These are phyloP conservation scores for Decapterus maruadsi DNA, from an alignment of 2,797 vertebrate genomes.

Conservation along the genomic window DNA sequence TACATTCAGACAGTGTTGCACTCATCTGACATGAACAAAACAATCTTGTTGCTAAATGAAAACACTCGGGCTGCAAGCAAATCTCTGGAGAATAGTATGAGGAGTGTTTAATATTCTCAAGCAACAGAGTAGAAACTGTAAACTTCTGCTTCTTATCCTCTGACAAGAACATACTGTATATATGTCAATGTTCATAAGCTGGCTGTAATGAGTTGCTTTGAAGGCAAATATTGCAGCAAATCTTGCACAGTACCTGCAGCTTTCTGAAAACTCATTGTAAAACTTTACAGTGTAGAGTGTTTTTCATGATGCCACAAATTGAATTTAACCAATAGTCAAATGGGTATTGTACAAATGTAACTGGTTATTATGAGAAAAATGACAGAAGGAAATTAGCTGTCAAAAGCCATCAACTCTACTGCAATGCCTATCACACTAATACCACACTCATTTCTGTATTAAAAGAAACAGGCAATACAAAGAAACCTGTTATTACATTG, in stretches of 20 bases:
- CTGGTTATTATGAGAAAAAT: conserved; percentile 16
- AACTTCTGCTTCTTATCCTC: conserved; percentile 19
- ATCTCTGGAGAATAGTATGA: conserved; percentile 24
- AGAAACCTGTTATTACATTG: conserved; percentile 21
- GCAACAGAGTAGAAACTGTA: conserved; percentile 20
- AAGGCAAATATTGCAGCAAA: background rate
- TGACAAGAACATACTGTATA: conserved; percentile 13
- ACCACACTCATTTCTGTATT: conserved; percentile 13
- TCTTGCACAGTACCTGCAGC: background rate
- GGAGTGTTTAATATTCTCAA: conserved; percentile 20
- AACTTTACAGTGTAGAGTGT: background rate
- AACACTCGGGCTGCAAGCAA: conserved; percentile 36
- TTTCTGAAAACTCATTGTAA: background rate
- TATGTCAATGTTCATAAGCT: conserved; percentile 34
- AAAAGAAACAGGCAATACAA: conserved; percentile 20
- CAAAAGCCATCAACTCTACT: conserved; percentile 10
- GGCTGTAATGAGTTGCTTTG: conserved; percentile 34
- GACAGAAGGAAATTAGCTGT: conserved; percentile 43
- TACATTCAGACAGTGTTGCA: conserved; percentile 29
- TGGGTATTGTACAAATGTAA: conserved; percentile 21
- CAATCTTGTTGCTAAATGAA: conserved; percentile 24
- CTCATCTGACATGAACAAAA: conserved; percentile 31
- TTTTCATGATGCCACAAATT: conserved; percentile 5
- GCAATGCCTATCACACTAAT: conserved; percentile 1
- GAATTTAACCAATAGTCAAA: conserved; percentile 15